Evolutionary conservation across 2,888 invertebrate genomes (phyloP).

Genomic region (Eilema depressum): DNA sequence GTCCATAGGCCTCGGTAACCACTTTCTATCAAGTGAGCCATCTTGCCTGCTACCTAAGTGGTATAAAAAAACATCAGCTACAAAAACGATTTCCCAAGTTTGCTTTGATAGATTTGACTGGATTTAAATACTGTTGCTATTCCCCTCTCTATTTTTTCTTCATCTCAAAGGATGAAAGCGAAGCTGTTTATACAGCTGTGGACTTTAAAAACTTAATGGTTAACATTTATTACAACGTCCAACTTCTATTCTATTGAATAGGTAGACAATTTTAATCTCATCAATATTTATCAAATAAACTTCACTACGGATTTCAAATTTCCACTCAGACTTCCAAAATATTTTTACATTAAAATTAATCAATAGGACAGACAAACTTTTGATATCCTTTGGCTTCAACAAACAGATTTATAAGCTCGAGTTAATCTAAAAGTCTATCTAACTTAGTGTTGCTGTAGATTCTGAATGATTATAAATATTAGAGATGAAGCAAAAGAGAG

Average conservation of each 20-base stretch:
- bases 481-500: not conserved
- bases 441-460: constrained; percentile 2
- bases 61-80: not conserved
- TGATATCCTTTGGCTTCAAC: not conserved
- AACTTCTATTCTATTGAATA: not conserved
- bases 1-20: too few species aligned
- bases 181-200: not conserved
- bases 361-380: constrained; percentile 13
- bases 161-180: too few species aligned
- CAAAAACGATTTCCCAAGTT: not conserved
- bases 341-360: constrained; percentile 12
- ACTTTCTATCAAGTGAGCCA: too few species aligned
- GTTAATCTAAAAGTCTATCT: constrained; percentile 12
- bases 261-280: constrained; percentile 8
- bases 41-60: too few species aligned
- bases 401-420: constrained; percentile 6
- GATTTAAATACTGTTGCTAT: constrained; percentile 4
- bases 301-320: not conserved
- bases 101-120: constrained; percentile 4
- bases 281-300: constrained; percentile 12
- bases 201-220: not conserved
- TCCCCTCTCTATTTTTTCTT: not conserved
- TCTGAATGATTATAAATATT: not conserved
- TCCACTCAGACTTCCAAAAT: constrained; percentile 8
- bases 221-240: not conserved